Base-by-base conservation (phyloP, 2,797 vertebrate genomes). In the Syngnathus rostellatus region DNA sequence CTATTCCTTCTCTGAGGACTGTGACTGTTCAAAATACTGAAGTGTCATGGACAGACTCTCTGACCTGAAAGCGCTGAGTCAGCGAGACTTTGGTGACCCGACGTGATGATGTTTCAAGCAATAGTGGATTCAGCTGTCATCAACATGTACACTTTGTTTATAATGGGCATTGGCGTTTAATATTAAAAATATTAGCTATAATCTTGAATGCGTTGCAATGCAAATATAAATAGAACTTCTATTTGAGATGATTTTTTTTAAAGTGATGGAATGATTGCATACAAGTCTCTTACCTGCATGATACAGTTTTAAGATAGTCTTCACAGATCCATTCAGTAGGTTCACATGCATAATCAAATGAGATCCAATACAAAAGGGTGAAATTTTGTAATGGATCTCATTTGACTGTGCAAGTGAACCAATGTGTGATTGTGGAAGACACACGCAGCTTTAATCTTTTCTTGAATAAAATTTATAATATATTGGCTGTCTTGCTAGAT, bases 121-220 rank as follows among this genome's bases (percentile, higher is more conserved):
- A 85, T 75, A 84, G 59, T 67, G 72, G 74, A 75, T 74, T 76
- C 81, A 81, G 81, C 78, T 77, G 50, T 38, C 78, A 83, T 81
- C 83, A 87, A 88, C 82, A 83, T 90, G 88, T 88, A 91, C 79
- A 87, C 74, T 85, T 81, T 88, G 87, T 91, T 88, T 78, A 88
- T 87, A 85, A 85, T 63, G 76, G 82, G 68, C 77, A 74, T 80
- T 78, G 76, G 66, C 66, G 71, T 85, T 90, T 91, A 91, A 79
- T 91, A 91, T 67, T 85, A 85, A 87, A 76, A 81, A 76, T 90
- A 88, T 90, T 88, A 89, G 66, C 64, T 89, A 72, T 88, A 84
- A 89, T 87, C 75, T 73, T 81, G 77, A 85, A 85, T 88, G 83
- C 81, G 85, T 78, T 88, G 78, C 86, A 85, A 78, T 88, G 78